phyloP scores from a whole-genome alignment of 1,140 invertebrate genomes.

The Drosophila bipectinata region DNA sequence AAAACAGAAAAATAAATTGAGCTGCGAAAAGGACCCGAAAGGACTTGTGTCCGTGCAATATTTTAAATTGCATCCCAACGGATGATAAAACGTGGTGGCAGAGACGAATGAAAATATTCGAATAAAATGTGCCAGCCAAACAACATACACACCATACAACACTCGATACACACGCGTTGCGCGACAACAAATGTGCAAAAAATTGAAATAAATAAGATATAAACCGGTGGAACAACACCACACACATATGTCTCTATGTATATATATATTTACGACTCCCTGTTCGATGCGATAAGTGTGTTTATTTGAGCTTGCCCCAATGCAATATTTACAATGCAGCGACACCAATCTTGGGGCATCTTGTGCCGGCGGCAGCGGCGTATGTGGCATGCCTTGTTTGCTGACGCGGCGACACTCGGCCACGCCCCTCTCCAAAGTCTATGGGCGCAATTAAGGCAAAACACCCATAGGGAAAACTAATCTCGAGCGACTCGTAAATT shows the following conservation, averaged over 20 bases:
- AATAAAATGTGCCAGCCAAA: slow-evolving; percentile 62
- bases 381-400: slow-evolving; percentile 62
- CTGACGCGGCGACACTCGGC: slow-evolving; percentile 65
- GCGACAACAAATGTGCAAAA: slow-evolving; percentile 66
- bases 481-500: slow-evolving; percentile 78
- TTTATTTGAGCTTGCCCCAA: slow-evolving; percentile 66
- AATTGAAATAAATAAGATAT: slow-evolving; percentile 82
- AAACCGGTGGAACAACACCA: slow-evolving; percentile 58
- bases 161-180: slow-evolving; percentile 55
- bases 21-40: slow-evolving; percentile 12
- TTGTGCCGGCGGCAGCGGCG: slow-evolving; percentile 29
- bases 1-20: slow-evolving; percentile 59
- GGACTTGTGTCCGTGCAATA: slow-evolving; percentile 55
- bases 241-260: slow-evolving; percentile 12
- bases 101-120: slow-evolving; percentile 34
- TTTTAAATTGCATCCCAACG: slow-evolving; percentile 74
- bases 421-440: slow-evolving; percentile 49
- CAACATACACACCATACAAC: slow-evolving; percentile 13
- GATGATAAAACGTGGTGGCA: slow-evolving; percentile 25
- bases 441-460: slow-evolving; percentile 73
- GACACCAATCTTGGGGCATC: slow-evolving; percentile 60
- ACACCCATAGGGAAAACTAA: slow-evolving; percentile 68
- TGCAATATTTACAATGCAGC: slow-evolving; percentile 70
- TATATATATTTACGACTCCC: slow-evolving; percentile 59
- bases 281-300: slow-evolving; percentile 67